Conservation (phyloP, 2,888 invertebrate species). For the Charanyca ferruginea region DNA sequence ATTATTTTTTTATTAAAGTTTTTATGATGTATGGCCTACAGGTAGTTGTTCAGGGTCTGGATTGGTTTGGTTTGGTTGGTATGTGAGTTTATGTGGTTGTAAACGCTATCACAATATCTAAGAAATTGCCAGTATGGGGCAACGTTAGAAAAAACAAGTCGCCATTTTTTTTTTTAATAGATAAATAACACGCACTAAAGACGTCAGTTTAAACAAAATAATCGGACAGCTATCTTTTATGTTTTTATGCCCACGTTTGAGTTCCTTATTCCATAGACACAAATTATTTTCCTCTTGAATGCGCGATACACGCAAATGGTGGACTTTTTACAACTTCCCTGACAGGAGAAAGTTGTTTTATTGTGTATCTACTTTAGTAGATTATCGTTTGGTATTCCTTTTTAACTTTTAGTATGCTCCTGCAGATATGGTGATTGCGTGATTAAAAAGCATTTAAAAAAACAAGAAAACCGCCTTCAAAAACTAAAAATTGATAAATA, state of each 20-base stretch:
- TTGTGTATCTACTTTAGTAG: conserved; percentile 30
- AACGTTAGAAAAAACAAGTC: too few species aligned
- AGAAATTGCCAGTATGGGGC: too few species aligned
- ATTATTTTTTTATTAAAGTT: too few species aligned
- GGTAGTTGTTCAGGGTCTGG: too few species aligned
- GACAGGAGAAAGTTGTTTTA: conserved; percentile 53
- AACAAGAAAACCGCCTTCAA: too few species aligned
- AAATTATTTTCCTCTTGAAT: conserved; percentile 55
- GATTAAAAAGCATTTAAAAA: too few species aligned
- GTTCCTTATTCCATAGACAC: conserved; percentile 53
- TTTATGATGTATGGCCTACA: too few species aligned
- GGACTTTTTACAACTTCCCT: conserved; percentile 53
- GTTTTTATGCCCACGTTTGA: conserved; percentile 34
- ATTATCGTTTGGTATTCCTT: conserved; percentile 25
- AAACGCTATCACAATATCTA: too few species aligned
- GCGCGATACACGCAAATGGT: conserved; percentile 65
- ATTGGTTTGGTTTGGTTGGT: too few species aligned
- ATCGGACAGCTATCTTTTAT: conserved; percentile 32
- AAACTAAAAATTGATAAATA: too few species aligned
- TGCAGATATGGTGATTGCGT: conserved; percentile 13
- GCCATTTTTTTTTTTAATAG: neutral
- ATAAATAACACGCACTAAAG: neutral
- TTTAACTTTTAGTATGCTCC: conserved; percentile 24
- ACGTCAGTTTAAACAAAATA: conserved; percentile 11
- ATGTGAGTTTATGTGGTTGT: too few species aligned